Conservation (phyloP, 2,113 vertebrate species). For the Gallinago jamesoni region DNA sequence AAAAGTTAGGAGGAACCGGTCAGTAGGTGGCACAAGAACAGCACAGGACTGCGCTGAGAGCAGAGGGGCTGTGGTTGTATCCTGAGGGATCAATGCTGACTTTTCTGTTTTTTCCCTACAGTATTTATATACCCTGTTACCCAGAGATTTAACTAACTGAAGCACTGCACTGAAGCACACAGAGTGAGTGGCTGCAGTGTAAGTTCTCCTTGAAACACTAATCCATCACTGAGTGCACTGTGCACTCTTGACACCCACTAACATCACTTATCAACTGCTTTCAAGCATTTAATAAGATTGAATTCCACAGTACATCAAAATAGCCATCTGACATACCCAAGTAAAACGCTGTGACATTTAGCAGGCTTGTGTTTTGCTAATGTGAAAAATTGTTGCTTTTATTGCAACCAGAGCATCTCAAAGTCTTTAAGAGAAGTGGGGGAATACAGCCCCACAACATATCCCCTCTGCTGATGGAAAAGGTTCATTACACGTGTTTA, state of each 20-base stretch:
- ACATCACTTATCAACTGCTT: not conserved
- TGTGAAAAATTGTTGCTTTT: not conserved
- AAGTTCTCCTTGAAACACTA: not conserved
- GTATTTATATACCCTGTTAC: not conserved
- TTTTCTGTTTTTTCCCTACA: not conserved
- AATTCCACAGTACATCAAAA: not conserved
- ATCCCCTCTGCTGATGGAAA: not conserved
- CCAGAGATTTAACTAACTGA: not conserved
- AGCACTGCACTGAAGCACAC: not conserved
- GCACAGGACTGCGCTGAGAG: not conserved
- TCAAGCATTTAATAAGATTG: not conserved
- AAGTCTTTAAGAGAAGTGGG: not conserved
- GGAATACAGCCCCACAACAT: not conserved
- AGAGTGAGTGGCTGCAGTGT: not conserved
- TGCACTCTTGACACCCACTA: not conserved
- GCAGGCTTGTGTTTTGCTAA: not conserved
- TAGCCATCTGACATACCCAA: not conserved
- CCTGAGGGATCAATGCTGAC: not conserved
- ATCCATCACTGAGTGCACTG: not conserved
- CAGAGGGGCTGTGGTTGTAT: rapidly evolving
- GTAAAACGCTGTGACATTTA: not conserved
- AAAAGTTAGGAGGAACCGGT: not conserved
- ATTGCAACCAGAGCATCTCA: not conserved
- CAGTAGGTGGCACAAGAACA: slow-evolving; percentile 68
- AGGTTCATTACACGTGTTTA: not conserved